phyloP scores from a whole-genome alignment of 2,797 vertebrate genomes.

The Brachymystax lenok region DNA sequence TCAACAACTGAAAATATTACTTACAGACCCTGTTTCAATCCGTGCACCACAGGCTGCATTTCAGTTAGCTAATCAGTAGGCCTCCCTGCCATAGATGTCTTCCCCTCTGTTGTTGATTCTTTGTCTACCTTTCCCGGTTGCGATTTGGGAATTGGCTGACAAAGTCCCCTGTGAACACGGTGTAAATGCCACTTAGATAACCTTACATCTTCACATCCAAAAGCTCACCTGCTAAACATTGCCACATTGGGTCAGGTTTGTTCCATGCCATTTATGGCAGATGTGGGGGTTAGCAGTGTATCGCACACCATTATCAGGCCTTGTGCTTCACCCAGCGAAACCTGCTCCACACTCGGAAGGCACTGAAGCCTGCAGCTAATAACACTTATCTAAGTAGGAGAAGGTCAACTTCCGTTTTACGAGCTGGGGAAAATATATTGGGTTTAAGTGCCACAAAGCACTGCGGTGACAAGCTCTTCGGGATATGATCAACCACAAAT shows the following conservation, averaged over 20 bases:
- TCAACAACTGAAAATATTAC: background rate
- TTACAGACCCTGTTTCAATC: background rate
- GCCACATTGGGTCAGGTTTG: slow-evolving; percentile 19
- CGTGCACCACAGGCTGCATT: background rate
- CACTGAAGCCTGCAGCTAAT: slow-evolving; percentile 50
- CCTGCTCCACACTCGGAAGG: slow-evolving; percentile 36
- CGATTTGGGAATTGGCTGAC: background rate
- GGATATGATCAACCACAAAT: slow-evolving; percentile 71
- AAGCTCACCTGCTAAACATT: slow-evolving; percentile 7
- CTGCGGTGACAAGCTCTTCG: slow-evolving; percentile 68
- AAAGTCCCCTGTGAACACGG: background rate
- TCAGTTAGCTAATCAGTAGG: slow-evolving; percentile 1
- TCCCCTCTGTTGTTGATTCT: background rate
- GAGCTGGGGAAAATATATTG: slow-evolving; percentile 57
- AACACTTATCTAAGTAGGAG: slow-evolving; percentile 57
- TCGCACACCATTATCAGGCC: slow-evolving; percentile 28
- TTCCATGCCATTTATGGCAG: slow-evolving; percentile 27
- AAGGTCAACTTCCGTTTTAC: slow-evolving; percentile 69
- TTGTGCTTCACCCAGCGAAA: slow-evolving; percentile 14
- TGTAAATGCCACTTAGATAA: slow-evolving; percentile 24
- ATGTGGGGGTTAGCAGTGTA: slow-evolving; percentile 31
- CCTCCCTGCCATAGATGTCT: background rate
- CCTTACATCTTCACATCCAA: slow-evolving; percentile 14
- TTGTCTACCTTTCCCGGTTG: background rate
- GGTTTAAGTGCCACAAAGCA: slow-evolving; percentile 68